A percentile compares a stretch with the other conserved stretches of the same genome.
Evolutionary conservation across 2,113 vertebrate genomes (phyloP).

Genomic region (Peucedramus taeniatus): DNA sequence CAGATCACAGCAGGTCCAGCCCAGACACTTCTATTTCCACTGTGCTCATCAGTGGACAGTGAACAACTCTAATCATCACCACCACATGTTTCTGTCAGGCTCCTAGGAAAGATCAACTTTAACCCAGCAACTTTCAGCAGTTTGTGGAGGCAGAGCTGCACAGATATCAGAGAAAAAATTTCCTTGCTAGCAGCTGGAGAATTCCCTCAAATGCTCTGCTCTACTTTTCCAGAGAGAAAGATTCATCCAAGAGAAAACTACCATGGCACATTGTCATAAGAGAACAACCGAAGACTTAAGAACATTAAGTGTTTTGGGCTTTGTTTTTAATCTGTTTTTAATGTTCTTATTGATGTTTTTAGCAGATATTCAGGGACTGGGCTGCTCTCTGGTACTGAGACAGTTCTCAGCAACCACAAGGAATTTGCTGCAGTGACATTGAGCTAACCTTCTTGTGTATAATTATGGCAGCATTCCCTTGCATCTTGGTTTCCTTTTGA

Average conservation of each 20-base stretch:
- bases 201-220: not conserved
- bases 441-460: not conserved
- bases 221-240: not conserved
- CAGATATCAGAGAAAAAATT: not conserved
- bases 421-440: conserved; percentile 38
- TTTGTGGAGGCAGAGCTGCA: not conserved
- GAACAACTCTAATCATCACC: not conserved
- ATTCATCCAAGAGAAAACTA: not conserved
- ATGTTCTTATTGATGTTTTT: not conserved
- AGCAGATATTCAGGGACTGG: not conserved
- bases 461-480: not conserved
- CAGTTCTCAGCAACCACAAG: not conserved
- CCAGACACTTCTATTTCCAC: not conserved
- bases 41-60: not conserved
- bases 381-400: not conserved
- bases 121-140: not conserved
- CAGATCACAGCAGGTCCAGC: not conserved
- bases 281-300: not conserved
- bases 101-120: not conserved
- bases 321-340: not conserved
- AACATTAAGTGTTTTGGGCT: not conserved
- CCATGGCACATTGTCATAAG: not conserved
- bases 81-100: not conserved
- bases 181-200: not conserved
- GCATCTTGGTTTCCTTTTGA: not conserved